phyloP scores from a whole-genome alignment of 1,140 invertebrate genomes.

The Belonocnema kinseyi region DNA sequence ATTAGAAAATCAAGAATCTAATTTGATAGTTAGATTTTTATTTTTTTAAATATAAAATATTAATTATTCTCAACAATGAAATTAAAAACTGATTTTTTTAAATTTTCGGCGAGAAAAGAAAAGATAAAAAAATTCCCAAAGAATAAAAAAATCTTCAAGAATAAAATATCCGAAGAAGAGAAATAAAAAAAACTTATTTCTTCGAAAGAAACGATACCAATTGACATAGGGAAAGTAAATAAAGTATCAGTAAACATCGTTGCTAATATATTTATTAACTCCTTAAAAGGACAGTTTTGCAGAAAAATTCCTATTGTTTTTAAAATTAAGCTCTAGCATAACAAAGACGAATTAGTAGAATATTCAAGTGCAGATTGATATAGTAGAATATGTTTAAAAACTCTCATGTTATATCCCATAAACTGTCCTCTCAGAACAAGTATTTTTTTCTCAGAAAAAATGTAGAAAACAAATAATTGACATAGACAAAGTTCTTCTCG shows the following conservation, averaged over 20 bases:
- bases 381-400: slow-evolving; percentile 16
- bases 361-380: slow-evolving; percentile 20
- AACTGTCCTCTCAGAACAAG: slow-evolving; percentile 19
- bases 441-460: slow-evolving; percentile 17
- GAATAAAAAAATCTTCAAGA: background rate
- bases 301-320: slow-evolving; percentile 1
- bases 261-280: slow-evolving; percentile 28
- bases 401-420: background rate
- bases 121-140: too few relatives aligned
- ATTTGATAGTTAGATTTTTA: too few relatives aligned
- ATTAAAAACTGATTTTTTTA: too few relatives aligned
- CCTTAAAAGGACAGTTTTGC: slow-evolving; percentile 23
- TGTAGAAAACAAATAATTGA: slow-evolving; percentile 29
- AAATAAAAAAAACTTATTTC: background rate
- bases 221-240: background rate
- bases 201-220: background rate
- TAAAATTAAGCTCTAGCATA: slow-evolving; percentile 17
- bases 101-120: too few relatives aligned
- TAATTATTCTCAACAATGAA: too few relatives aligned
- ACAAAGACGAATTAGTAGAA: slow-evolving; percentile 30
- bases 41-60: too few relatives aligned
- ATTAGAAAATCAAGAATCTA: too few relatives aligned
- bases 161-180: background rate
- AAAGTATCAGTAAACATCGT: slow-evolving; percentile 8
- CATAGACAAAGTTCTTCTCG: background rate